Evolutionary conservation across 2,797 vertebrate species (phyloP).

Genomic region (Helarctos malayanus): DNA sequence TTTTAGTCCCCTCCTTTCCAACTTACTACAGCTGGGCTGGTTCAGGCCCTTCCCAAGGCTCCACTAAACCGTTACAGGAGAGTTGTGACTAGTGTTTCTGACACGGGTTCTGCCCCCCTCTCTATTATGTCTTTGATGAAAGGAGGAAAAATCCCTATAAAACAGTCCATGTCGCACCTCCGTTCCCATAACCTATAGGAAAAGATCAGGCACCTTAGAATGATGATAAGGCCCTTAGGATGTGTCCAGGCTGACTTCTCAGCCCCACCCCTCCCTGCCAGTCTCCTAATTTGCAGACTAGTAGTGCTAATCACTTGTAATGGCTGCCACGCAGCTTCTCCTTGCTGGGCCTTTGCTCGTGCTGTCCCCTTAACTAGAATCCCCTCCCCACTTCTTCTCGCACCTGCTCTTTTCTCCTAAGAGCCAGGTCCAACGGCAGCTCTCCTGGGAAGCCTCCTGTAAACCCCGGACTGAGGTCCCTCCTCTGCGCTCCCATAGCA

Average conservation of each 20-base stretch:
- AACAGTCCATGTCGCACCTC: not conserved
- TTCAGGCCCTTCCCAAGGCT: not conserved
- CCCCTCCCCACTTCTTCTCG: not conserved
- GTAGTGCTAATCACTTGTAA: no score
- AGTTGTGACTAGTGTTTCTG: not conserved
- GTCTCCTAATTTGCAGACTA: not conserved
- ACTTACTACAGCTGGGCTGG: not conserved
- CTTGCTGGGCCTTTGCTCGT: not conserved
- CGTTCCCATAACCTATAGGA: not conserved
- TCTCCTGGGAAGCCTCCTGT: not conserved
- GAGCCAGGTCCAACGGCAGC: conserved; percentile 3
- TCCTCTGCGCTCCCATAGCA: not conserved
- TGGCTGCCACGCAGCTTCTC: not conserved
- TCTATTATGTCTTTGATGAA: not conserved
- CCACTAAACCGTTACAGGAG: not conserved
- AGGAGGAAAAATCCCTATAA: not conserved
- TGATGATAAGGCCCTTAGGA: not conserved
- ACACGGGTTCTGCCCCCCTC: not conserved
- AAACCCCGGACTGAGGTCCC: not conserved
- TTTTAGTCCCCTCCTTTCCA: not conserved
- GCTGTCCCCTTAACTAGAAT: not conserved
- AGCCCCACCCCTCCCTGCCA: no score
- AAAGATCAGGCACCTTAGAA: not conserved
- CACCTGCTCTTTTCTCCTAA: not conserved
- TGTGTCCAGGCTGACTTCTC: not conserved